Base-by-base conservation (phyloP, 2,888 invertebrate genomes). In the Xestia rhomboidea region DNA sequence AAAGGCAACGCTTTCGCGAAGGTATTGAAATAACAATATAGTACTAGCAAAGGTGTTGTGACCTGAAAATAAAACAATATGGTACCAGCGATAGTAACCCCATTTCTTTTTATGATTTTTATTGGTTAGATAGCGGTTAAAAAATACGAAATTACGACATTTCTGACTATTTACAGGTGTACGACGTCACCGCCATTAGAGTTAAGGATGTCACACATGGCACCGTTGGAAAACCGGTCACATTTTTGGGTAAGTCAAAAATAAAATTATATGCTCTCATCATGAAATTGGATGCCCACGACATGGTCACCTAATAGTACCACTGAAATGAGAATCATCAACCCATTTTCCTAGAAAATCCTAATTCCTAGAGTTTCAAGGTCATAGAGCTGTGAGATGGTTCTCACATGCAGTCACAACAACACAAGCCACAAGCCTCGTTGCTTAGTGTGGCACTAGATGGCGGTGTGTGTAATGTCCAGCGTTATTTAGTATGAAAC, bases 161-260 rank as follows among this genome's bases (percentile, higher is more conserved):
- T 68, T 44, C 3, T n/a, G 2, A 24, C 46, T 10, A 27, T 66
- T 67, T 77, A 3, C 87, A 97, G 97, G 99, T 99, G 7, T 99
- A 99, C 93, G 99, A 99, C 92, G 99, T 99, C 15, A 98, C 98
- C 82, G 99, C 99, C 70, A 99, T 99, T 89, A 98, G 99, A 97
- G 99, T 99, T 46, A 99, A 99, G 94, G 99, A 99, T 91, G 98
- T 99, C 18, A 98, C 98, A 68, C 98, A 98, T 89, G 98, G 99
- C 82, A 98, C 99, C 63, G 98, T 99, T 68, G 99, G 99, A 73
- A 98, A 99, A 93, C 98, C 99, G 2, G 99, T 99, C 54, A 99
- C 99, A 66, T 99, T 99, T 94, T 97, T 99, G 90, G 98, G 98
- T 98, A 92, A 92, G 91, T 46, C 3, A 6, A 3, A 30, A 34